Conservation (phyloP, 2,113 vertebrate genomes). For the Cheilinus undulatus region DNA sequence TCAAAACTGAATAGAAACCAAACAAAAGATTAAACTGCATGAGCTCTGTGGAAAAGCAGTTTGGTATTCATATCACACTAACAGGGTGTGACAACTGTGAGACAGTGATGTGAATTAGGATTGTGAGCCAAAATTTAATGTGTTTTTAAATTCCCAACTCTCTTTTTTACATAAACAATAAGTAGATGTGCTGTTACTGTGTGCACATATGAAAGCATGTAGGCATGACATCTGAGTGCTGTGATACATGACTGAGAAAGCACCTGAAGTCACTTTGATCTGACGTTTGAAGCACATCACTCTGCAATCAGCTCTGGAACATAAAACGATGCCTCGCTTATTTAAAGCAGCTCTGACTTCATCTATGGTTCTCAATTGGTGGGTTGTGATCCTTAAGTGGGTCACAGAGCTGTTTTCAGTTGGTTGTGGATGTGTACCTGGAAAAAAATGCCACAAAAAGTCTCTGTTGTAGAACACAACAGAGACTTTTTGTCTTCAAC, state of each 20-base stretch:
- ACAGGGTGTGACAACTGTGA: constrained; percentile 61
- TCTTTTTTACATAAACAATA: constrained; percentile 2
- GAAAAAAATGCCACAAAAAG: no score
- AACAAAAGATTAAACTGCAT: constrained; percentile 66
- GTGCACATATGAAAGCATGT: neutral
- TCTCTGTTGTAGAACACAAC: no score
- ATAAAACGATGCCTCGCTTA: no score
- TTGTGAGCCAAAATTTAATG: constrained; percentile 39
- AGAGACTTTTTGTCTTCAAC: no score
- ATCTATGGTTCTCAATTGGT: no score
- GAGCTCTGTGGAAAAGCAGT: constrained; percentile 59
- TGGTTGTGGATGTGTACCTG: no score
- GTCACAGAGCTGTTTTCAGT: no score
- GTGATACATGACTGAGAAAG: neutral
- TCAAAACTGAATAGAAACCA: constrained; percentile 69
- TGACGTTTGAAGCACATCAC: no score
- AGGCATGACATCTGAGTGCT: constrained; percentile 7
- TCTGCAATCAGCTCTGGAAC: no score
- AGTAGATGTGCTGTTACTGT: neutral
- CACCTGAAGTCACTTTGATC: no score
- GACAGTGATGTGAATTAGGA: constrained; percentile 29
- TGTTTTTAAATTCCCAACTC: neutral
- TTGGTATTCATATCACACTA: constrained; percentile 50
- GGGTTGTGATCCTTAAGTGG: no score
- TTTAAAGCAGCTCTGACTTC: no score